A percentile compares a stretch with the other conserved stretches of the same genome.
These are phyloP conservation scores for Macaca nemestrina DNA, from an alignment of 2,113 vertebrate species.

Conservation along the genomic window DNA sequence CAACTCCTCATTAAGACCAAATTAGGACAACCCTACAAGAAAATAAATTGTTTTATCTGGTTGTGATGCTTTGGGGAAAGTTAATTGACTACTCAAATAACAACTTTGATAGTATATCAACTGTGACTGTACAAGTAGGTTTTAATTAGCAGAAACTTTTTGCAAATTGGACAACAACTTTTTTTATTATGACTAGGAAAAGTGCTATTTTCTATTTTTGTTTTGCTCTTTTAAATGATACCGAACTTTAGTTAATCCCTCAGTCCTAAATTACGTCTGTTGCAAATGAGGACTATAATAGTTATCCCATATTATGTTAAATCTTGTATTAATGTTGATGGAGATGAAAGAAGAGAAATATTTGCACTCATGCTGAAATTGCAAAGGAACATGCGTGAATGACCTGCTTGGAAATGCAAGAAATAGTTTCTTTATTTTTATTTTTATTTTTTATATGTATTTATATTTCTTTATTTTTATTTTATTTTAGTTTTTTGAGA, in stretches of 20 bases:
- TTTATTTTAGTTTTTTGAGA: too few relatives aligned
- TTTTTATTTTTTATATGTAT: too few relatives aligned
- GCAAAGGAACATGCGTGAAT: neutral
- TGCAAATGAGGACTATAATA: neutral
- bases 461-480: too few relatives aligned
- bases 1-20: neutral
- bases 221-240: neutral
- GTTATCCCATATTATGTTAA: neutral
- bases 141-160: neutral
- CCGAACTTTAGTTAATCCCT: neutral
- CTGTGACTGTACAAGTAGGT: neutral
- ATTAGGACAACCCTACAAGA: neutral
- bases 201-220: neutral
- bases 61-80: neutral
- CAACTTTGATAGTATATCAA: neutral
- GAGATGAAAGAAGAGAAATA: neutral
- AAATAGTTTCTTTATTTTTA: too few relatives aligned
- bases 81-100: neutral
- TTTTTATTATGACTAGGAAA: neutral
- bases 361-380: neutral
- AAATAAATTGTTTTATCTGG: neutral
- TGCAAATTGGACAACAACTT: neutral
- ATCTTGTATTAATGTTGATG: neutral
- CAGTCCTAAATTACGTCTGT: neutral
- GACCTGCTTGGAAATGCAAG: neutral